These are phyloP conservation scores for Ferrisia virgata DNA, from an alignment of 2,888 invertebrate genomes.

Conservation along the genomic window DNA sequence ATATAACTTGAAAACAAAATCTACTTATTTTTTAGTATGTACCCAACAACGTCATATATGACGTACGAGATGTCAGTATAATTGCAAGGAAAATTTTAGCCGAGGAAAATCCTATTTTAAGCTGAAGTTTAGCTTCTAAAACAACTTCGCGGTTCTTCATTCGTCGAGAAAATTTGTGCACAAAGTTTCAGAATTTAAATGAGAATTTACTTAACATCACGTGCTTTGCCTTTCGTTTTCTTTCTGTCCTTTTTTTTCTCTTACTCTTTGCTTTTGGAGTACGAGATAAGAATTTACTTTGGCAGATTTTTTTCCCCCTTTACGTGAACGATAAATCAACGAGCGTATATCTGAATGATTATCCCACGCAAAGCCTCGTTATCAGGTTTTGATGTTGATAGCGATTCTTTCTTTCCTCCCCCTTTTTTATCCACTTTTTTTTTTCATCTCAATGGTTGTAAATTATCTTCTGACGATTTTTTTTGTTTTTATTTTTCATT, in stretches of 20 bases:
- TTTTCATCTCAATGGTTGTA: background rate
- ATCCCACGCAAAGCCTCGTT: background rate
- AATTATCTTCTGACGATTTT: background rate
- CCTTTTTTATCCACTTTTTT: background rate
- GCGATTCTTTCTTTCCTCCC: background rate
- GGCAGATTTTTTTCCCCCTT: background rate
- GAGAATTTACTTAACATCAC: constrained; percentile 26
- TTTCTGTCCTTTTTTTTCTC: background rate
- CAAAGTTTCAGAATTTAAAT: constrained; percentile 10
- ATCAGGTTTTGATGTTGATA: constrained; percentile 15
- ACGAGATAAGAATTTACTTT: constrained; percentile 13
- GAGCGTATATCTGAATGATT: background rate
- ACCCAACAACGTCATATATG: background rate
- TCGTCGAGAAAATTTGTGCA: background rate
- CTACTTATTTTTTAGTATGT: too few species aligned
- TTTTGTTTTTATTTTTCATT: too few species aligned
- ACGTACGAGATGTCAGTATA: background rate
- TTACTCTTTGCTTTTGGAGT: background rate
- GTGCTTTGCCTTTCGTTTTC: background rate
- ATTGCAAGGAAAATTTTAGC: background rate
- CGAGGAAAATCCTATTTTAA: background rate
- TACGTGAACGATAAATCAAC: background rate
- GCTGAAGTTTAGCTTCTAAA: background rate
- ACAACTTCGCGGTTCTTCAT: background rate
- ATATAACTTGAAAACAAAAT: too few species aligned